A percentile compares a stretch with the other conserved stretches of the same genome.
These are phyloP conservation scores for Cyanoderma ruficeps DNA, from an alignment of 2,113 vertebrate species.

Conservation along the genomic window DNA sequence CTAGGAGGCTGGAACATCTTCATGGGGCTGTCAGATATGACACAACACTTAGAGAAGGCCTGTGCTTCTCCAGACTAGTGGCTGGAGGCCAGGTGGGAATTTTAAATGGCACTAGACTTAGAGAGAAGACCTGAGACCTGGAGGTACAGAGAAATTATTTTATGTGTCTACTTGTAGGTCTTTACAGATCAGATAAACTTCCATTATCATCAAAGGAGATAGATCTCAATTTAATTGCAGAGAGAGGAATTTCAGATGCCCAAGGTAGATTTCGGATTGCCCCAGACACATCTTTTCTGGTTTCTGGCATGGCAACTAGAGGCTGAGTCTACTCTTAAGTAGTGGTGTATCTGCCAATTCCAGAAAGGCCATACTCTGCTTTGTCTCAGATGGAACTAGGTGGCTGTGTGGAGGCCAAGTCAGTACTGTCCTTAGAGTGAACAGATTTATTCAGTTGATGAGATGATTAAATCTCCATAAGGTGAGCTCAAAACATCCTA, in stretches of 20 bases:
- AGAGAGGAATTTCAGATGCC: neutral
- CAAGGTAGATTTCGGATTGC: neutral
- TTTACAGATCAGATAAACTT: neutral
- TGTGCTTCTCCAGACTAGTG: neutral
- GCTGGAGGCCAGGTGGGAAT: neutral
- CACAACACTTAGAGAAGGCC: neutral
- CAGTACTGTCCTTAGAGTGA: neutral
- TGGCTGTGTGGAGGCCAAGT: neutral
- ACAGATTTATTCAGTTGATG: neutral
- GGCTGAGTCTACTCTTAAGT: neutral
- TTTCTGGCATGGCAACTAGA: neutral
- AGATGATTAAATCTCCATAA: neutral
- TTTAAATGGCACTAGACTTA: neutral
- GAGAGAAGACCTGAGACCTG: neutral
- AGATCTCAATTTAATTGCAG: neutral
- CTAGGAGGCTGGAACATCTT: neutral
- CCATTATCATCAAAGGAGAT: neutral
- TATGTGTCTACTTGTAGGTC: neutral
- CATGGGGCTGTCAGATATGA: neutral
- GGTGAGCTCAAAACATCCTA: neutral
- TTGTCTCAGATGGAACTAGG: neutral
- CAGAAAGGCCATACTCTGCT: neutral
- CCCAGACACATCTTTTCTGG: neutral
- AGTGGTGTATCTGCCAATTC: neutral
- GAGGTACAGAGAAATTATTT: neutral